Conservation (phyloP, 2,113 vertebrate species). For the Oreochromis tanganicae region DNA sequence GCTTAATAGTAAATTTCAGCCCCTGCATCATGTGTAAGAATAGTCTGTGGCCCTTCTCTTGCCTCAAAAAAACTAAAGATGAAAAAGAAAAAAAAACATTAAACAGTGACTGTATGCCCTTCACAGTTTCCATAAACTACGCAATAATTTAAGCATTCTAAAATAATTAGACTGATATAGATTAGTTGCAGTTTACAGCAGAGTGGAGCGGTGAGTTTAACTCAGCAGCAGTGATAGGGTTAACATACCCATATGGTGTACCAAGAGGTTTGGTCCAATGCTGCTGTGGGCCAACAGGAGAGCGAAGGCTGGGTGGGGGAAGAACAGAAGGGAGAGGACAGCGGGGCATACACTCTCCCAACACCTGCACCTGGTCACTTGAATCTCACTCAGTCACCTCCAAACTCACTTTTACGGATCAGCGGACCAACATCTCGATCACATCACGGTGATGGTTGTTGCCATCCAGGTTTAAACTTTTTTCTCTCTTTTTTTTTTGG, state of each 20-base stretch:
- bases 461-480: slow-evolving; percentile 25
- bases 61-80: neutral
- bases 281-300: slow-evolving; percentile 66
- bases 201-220: neutral
- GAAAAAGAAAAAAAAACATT: neutral
- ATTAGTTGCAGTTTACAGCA: neutral
- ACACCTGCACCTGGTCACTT: slow-evolving; percentile 69
- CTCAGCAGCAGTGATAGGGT: slow-evolving; percentile 55
- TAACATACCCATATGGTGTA: slow-evolving; percentile 70
- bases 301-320: slow-evolving; percentile 55
- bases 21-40: slow-evolving; percentile 20
- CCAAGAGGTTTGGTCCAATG: slow-evolving; percentile 63
- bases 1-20: slow-evolving; percentile 19
- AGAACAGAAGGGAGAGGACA: slow-evolving; percentile 66
- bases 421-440: neutral
- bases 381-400: slow-evolving; percentile 1
- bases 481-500: neutral
- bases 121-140: neutral
- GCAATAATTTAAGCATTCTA: neutral
- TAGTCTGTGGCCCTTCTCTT: neutral
- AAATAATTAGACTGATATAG: neutral
- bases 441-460: slow-evolving; percentile 5
- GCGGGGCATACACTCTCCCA: slow-evolving; percentile 41
- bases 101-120: neutral
- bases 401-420: slow-evolving; percentile 1